Conservation (phyloP, 2,113 vertebrate species). For the Malaclemys terrapin region DNA sequence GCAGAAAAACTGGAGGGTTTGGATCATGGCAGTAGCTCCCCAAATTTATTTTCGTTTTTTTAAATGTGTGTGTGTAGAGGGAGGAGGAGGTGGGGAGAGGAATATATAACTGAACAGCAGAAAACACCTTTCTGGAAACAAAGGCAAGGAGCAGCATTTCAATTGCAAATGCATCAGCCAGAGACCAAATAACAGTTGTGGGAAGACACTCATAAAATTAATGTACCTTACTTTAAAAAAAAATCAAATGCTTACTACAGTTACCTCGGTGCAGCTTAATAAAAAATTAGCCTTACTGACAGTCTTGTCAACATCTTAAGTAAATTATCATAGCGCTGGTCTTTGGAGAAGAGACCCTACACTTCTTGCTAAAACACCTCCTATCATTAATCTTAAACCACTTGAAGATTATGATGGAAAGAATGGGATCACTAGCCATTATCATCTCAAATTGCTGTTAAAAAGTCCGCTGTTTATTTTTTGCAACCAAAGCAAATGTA, state of each 20-base stretch:
- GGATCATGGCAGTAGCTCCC: not conserved
- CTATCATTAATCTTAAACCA: conserved; percentile 90
- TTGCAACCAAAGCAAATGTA: conserved; percentile 82
- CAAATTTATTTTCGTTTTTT: conserved; percentile 44
- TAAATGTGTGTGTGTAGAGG: not conserved
- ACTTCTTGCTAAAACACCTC: conserved; percentile 75
- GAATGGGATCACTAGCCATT: conserved; percentile 89
- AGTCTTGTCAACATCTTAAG: conserved; percentile 78
- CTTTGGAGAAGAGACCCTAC: conserved; percentile 79
- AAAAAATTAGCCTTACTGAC: conserved; percentile 76
- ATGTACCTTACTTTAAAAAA: conserved; percentile 40
- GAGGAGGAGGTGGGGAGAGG: not conserved
- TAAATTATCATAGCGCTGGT: conserved; percentile 79
- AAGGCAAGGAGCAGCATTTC: conserved; percentile 35
- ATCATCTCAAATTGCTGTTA: conserved; percentile 86
- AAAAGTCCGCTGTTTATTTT: conserved; percentile 85
- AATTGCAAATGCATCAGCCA: conserved; percentile 39
- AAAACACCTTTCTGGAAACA: conserved; percentile 65
- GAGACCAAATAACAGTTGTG: conserved; percentile 58
- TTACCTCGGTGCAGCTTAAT: conserved; percentile 61
- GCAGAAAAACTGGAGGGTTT: not conserved
- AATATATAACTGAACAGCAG: conserved; percentile 45
- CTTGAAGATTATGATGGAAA: conserved; percentile 93
- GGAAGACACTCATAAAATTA: conserved; percentile 31
- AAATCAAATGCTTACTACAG: conserved; percentile 47